Percentiles rank a stretch among this genome's conserved stretches.
Evolutionary conservation across 2,888 invertebrate species (phyloP).

Genomic region (Drosophila diplacantha): DNA sequence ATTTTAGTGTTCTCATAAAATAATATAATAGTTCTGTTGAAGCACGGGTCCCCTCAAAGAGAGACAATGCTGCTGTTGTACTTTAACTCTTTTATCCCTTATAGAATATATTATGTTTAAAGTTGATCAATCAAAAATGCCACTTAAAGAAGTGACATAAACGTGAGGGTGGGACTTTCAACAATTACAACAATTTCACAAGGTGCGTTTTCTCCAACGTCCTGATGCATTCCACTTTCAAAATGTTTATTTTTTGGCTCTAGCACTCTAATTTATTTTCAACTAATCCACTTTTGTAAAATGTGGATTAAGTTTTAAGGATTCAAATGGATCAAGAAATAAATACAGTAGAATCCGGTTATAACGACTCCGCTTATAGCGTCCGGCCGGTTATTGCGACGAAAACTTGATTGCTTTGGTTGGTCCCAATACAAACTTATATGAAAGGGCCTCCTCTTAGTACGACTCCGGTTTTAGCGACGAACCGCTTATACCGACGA

Average conservation of each 20-base stretch:
- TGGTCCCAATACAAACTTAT: too few relatives aligned
- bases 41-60: too few relatives aligned
- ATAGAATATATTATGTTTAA: background rate
- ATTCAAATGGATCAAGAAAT: background rate
- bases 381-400: too few relatives aligned
- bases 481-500: too few relatives aligned
- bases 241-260: background rate
- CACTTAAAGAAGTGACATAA: too few relatives aligned
- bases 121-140: background rate
- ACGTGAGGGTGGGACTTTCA: too few relatives aligned
- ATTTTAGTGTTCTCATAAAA: background rate
- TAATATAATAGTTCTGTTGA: background rate
- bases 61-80: too few relatives aligned
- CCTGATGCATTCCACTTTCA: background rate
- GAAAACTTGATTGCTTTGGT: too few relatives aligned
- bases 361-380: too few relatives aligned
- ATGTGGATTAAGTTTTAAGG: background rate
- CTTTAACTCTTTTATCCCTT: background rate
- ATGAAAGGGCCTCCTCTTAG: too few relatives aligned
- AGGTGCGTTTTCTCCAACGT: background rate
- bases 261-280: background rate
- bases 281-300: background rate
- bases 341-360: too few relatives aligned
- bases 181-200: background rate
- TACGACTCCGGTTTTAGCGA: too few relatives aligned